phyloP scores from a whole-genome alignment of 2,113 vertebrate genomes.

The Egretta garzetta region DNA sequence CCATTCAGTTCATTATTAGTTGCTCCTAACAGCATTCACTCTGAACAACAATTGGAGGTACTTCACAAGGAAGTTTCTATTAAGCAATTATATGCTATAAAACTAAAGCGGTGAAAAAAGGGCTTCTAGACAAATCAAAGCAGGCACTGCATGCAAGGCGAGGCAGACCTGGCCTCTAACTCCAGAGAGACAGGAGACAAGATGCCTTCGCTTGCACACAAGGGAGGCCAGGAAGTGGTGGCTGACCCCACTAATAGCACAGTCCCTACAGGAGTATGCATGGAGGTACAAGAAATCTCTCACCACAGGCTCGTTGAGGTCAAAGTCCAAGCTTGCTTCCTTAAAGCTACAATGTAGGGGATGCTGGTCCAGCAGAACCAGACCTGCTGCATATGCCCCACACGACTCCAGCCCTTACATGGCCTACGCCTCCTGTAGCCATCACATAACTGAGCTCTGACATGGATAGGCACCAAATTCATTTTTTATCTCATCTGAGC shows the following conservation, averaged over 20 bases:
- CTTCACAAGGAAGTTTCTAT: neutral
- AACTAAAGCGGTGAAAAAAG: neutral
- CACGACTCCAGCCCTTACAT: neutral
- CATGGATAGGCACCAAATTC: neutral
- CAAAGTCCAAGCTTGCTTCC: neutral
- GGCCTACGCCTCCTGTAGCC: accelerated
- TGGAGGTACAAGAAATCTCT: neutral
- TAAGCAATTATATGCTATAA: neutral
- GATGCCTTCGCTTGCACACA: neutral
- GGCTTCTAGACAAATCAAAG: neutral
- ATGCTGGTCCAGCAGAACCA: neutral
- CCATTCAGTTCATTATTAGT: neutral
- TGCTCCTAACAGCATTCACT: neutral
- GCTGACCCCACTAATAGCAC: neutral
- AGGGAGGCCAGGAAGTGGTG: neutral
- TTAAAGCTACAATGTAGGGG: neutral
- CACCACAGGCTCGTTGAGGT: neutral
- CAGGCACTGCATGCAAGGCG: neutral
- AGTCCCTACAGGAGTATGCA: neutral
- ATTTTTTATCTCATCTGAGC: neutral
- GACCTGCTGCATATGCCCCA: neutral
- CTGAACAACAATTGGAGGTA: neutral
- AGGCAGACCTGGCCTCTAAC: neutral
- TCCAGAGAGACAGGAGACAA: neutral
- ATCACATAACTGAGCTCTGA: neutral